Percentiles rank a stretch among this genome's conserved stretches.
Evolutionary conservation across 2,888 invertebrate species (phyloP).

Genomic region (Lasioglossum zephyrum): DNA sequence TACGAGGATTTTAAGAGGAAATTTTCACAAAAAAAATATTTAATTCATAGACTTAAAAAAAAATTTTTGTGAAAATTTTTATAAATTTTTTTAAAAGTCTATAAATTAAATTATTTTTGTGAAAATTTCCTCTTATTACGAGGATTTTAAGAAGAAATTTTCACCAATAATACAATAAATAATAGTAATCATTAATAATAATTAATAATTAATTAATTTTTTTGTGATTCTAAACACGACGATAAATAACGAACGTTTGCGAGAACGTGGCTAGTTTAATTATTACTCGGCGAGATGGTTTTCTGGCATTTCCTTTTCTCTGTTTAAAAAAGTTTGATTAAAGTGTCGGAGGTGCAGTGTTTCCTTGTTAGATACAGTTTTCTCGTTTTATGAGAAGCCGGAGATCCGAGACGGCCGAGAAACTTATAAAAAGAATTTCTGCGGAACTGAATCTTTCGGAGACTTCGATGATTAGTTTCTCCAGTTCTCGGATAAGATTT

Average conservation of each 20-base stretch:
- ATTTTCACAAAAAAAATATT: no score
- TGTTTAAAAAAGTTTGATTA: conserved; percentile 1
- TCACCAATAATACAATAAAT: no score
- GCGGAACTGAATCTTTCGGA: neutral
- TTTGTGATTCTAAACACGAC: neutral
- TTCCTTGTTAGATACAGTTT: neutral
- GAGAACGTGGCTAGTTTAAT: neutral
- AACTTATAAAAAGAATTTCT: neutral
- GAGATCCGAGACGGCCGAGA: neutral
- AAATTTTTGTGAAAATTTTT: no score
- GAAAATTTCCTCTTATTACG: no score
- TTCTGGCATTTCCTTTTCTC: neutral
- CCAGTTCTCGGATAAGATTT: neutral
- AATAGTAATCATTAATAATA: no score
- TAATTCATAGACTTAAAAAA: no score
- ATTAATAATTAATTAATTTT: no score
- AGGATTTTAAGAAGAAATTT: no score
- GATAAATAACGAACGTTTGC: neutral
- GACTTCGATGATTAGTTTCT: conserved; percentile 4
- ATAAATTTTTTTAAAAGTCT: no score
- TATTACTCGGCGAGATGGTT: neutral
- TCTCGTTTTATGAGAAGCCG: neutral
- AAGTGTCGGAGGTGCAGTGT: neutral
- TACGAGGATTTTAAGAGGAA: no score
- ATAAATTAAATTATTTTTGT: no score